Evolutionary conservation across 1,140 invertebrate genomes (phyloP).

Genomic region (Pseudomyrmex pallidus): DNA sequence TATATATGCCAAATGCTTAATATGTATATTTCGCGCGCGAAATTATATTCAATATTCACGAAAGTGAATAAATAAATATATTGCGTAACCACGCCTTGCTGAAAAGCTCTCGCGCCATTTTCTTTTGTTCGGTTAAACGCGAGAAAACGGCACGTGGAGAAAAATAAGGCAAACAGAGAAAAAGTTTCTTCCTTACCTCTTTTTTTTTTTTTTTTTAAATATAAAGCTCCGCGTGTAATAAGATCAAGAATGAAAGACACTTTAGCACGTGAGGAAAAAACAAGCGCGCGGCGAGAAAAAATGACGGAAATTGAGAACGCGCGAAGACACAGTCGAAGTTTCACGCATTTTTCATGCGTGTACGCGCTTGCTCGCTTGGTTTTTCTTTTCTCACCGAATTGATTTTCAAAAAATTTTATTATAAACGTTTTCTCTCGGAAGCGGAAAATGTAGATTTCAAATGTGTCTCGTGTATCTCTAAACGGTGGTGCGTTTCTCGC

Average conservation of each 20-base stretch:
- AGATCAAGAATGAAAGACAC: conserved; percentile 29
- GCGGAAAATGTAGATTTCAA: neutral
- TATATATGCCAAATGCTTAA: conserved; percentile 26
- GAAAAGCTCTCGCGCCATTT: too few species aligned
- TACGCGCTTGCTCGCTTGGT: neutral
- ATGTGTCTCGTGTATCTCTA: conserved; percentile 1
- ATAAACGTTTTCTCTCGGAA: too few species aligned
- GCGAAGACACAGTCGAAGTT: neutral
- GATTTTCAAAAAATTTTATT: too few species aligned
- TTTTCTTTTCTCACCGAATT: neutral
- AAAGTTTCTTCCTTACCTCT: neutral
- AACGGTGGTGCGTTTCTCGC: neutral
- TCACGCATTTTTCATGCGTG: neutral
- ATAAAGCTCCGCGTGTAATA: conserved; percentile 5
- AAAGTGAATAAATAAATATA: conserved; percentile 9
- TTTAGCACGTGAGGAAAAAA: neutral
- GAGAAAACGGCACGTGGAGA: neutral
- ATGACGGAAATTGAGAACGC: neutral
- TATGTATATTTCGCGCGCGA: conserved; percentile 6
- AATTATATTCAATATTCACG: conserved; percentile 33
- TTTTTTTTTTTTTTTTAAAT: neutral
- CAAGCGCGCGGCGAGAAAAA: neutral
- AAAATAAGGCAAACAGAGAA: neutral
- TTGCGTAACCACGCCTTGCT: too few species aligned
- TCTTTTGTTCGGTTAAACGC: too few species aligned